Base-by-base conservation (phyloP, 1,140 invertebrate genomes). In the Lerema accius region DNA sequence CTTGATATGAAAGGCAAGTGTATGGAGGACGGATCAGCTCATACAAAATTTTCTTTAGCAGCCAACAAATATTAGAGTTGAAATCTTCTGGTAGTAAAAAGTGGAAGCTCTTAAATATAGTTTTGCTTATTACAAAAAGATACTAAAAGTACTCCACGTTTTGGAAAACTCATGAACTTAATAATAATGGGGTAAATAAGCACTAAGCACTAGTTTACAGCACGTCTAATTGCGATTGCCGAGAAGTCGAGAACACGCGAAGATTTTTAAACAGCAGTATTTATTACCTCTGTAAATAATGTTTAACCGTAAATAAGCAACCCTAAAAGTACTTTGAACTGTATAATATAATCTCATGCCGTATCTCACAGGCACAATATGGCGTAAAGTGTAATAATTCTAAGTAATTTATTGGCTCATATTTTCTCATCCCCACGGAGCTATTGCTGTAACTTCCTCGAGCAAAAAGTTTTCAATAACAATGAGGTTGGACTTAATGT, bases 311-410 rank as follows among this genome's bases (percentile, higher is more conserved):
- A 32, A 32, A 9, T 32, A 32, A 4, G 28, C 9, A 7, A 4
- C 7, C 6, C 40, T 58, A 5, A 15, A 42, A n/a, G n/a, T n/a
- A n/a, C n/a, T n/a, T n/a, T n/a, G 19, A 23, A 23, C 19, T 3
- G 16, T 13, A 1, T 6, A 37, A 59, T 26, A 48, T 59, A 48
- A 59, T 59, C 42, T 19, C 53, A 45, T 45, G 14, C 15, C 53
- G 40, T 58, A 45, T 58, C 42, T 58, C 55, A 59, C 35, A 23
- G 26, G 28, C 28, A 59, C 55, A 59, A 46, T 59, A 59, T 59
- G 55, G 55, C 55, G 43, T 43, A 46, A 58, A 58, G 55, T 59
- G 28, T 35, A 37, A 42, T 59, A 59, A 59, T 59, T 59, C 55
- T 43, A 19, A 7, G 26, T 46, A 59, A 59, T 59, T 59, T 59